These are phyloP conservation scores for Eidolon dupreanum DNA, from an alignment of 2,797 vertebrate genomes.

Conservation along the genomic window DNA sequence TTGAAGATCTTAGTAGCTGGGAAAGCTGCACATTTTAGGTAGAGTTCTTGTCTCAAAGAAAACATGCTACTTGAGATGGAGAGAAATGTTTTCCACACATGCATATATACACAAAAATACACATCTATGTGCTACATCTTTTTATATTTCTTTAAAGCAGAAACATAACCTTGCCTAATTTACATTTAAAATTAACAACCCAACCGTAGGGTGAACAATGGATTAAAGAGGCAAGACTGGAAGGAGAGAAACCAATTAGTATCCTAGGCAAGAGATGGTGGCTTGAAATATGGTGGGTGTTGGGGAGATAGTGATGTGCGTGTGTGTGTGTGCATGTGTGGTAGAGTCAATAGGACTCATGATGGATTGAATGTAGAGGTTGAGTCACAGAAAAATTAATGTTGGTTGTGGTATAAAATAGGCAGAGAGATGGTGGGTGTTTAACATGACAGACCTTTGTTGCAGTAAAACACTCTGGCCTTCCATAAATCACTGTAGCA, in stretches of 20 bases:
- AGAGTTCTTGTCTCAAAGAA: not conserved
- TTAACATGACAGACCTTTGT: conserved; percentile 64
- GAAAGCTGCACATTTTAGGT: not conserved
- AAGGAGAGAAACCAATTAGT: not conserved
- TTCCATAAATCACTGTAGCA: conserved; percentile 69
- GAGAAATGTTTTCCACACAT: not conserved
- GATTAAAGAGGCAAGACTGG: not conserved
- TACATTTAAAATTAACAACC: not conserved
- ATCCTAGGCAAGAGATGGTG: not conserved
- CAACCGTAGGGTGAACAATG: not conserved
- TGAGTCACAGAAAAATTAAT: conserved; percentile 68
- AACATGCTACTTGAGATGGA: not conserved
- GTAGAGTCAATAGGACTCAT: not conserved
- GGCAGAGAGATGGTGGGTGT: conserved; percentile 40
- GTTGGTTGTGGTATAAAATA: conserved; percentile 1
- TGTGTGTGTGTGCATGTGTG: too few species aligned
- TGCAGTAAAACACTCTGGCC: not conserved
- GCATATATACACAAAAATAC: not conserved
- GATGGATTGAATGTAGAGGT: conserved; percentile 41
- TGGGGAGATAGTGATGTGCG: not conserved
- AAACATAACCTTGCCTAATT: not conserved
- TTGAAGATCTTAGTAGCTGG: not conserved
- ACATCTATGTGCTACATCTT: not conserved
- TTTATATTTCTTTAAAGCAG: conserved; percentile 22
- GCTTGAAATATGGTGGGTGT: not conserved